Evolutionary conservation across 2,797 vertebrate genomes (phyloP).

Genomic region (Leucoraja ocellata): DNA sequence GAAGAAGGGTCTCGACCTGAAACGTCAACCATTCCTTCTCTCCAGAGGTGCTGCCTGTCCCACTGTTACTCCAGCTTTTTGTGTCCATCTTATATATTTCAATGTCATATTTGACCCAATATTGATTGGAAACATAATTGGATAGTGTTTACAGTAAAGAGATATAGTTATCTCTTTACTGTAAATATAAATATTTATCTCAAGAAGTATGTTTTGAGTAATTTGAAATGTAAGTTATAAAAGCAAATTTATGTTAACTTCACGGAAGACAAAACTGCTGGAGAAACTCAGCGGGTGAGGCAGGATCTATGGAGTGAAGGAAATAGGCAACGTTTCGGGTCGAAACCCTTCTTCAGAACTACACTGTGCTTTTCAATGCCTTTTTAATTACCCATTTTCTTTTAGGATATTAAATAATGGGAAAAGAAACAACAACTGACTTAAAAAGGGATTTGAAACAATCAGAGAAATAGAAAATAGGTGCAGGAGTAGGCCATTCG

Average conservation of each 20-base stretch:
- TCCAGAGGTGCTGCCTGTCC: too few species aligned
- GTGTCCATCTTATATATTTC: neutral
- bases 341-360: too few species aligned
- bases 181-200: too few species aligned
- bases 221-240: neutral
- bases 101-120: neutral
- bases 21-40: too few species aligned
- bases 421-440: neutral
- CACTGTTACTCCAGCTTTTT: too few species aligned
- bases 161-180: neutral
- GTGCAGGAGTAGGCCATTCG: too few species aligned
- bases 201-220: neutral
- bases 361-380: neutral
- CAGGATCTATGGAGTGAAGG: too few species aligned
- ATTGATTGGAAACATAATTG: neutral
- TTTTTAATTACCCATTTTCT: neutral
- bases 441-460: neutral
- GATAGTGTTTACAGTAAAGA: conserved; percentile 3
- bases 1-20: neutral
- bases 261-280: too few species aligned
- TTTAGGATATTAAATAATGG: neutral
- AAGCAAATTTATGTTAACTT: neutral
- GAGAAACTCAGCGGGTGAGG: too few species aligned
- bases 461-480: neutral
- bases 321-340: too few species aligned